Conservation (phyloP, 2,888 invertebrate genomes). For the Acronicta aceris region DNA sequence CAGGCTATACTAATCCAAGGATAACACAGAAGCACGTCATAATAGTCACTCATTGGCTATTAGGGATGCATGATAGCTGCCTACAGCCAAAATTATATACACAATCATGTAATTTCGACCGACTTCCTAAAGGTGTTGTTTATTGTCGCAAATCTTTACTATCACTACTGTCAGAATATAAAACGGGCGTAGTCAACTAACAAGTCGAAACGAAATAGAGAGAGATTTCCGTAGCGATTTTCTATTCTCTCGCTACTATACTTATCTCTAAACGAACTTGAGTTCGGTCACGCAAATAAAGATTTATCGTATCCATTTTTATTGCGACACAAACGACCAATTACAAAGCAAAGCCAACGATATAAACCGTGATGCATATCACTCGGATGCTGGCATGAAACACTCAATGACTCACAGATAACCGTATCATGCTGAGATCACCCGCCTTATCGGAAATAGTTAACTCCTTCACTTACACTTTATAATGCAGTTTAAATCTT, state of each 20-base stretch:
- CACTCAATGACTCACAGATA: slow-evolving; percentile 79
- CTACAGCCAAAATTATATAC: too few relatives aligned
- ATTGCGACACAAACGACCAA: slow-evolving; percentile 33
- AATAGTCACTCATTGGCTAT: too few relatives aligned
- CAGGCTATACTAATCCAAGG: too few relatives aligned
- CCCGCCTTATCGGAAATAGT: slow-evolving; percentile 47
- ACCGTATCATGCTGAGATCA: slow-evolving; percentile 80
- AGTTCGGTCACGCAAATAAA: slow-evolving; percentile 16
- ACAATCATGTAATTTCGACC: too few relatives aligned
- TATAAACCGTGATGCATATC: slow-evolving; percentile 39
- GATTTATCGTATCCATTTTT: slow-evolving; percentile 24
- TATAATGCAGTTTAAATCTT: neutral
- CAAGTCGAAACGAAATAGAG: neutral
- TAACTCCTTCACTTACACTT: neutral
- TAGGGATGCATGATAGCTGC: too few relatives aligned
- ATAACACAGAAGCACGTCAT: too few relatives aligned
- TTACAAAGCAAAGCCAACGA: slow-evolving; percentile 33
- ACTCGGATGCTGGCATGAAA: slow-evolving; percentile 61
- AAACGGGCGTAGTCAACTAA: neutral
- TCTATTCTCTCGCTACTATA: neutral
- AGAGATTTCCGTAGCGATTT: neutral
- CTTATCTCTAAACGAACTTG: neutral
- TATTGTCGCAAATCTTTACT: too few relatives aligned
- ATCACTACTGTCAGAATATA: too few relatives aligned
- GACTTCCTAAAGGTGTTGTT: too few relatives aligned